These are phyloP conservation scores for Tapera naevia DNA, from an alignment of 2,797 vertebrate species.

Conservation along the genomic window DNA sequence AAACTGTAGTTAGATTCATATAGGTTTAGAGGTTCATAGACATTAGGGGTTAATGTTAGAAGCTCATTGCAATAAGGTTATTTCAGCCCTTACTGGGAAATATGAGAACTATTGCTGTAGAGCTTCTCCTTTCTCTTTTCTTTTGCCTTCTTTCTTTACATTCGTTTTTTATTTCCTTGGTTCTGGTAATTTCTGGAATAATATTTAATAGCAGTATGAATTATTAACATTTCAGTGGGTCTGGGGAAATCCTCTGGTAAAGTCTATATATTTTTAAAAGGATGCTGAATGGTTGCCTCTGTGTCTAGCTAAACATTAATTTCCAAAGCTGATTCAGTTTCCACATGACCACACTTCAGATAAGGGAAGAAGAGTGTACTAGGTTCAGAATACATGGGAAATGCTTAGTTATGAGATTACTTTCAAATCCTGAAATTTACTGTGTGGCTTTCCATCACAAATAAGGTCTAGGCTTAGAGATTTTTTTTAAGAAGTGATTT, in stretches of 20 bases:
- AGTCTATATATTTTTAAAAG: neutral
- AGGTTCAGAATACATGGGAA: neutral
- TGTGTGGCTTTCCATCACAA: neutral
- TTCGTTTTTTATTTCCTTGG: neutral
- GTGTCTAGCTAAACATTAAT: neutral
- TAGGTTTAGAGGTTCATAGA: neutral
- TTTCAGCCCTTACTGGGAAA: neutral
- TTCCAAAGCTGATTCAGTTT: neutral
- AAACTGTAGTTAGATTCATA: neutral
- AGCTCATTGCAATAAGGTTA: neutral
- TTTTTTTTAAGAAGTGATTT: neutral
- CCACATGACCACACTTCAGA: neutral
- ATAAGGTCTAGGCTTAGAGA: neutral
- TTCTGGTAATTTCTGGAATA: neutral
- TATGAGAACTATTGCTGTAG: neutral
- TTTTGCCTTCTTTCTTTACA: neutral
- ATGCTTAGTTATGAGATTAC: neutral
- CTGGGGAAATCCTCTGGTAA: neutral
- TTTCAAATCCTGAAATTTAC: neutral
- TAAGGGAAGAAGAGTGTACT: neutral
- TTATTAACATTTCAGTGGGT: neutral
- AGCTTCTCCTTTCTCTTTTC: neutral
- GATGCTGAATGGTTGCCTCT: neutral
- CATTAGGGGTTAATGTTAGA: neutral
- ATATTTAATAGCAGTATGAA: neutral